Percentiles rank a stretch among this genome's conserved stretches.
phyloP scores from a whole-genome alignment of 2,888 invertebrate species.

The Cataglyphis cursor region DNA sequence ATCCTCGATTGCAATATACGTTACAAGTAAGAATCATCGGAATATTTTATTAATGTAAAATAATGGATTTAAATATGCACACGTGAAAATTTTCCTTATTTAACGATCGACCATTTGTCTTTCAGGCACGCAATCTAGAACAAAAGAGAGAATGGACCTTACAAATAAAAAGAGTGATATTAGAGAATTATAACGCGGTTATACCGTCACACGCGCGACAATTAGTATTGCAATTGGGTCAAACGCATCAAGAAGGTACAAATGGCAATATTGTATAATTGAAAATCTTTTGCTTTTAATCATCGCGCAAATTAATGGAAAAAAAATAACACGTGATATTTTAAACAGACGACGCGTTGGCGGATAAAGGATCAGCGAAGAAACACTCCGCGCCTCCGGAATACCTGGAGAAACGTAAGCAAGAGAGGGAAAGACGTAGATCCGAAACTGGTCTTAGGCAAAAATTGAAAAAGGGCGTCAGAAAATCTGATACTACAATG shows the following conservation, averaged over 20 bases:
- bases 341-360: conserved; percentile 89
- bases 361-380: conserved; percentile 90
- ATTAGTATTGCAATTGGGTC: conserved; percentile 95
- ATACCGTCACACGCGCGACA: conserved; percentile 98
- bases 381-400: conserved; percentile 94
- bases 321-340: conserved; percentile 6
- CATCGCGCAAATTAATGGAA: background rate
- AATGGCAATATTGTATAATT: background rate
- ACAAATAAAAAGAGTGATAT: conserved; percentile 94
- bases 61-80: background rate
- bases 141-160: conserved; percentile 95
- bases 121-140: conserved; percentile 92
- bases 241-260: conserved; percentile 91
- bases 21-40: conserved; percentile 88
- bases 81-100: background rate
- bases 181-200: conserved; percentile 97
- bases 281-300: background rate
- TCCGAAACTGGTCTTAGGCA: conserved; percentile 89
- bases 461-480: conserved; percentile 88
- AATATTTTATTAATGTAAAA: background rate
- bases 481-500: conserved; percentile 86
- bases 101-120: background rate
- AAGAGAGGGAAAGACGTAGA: conserved; percentile 90
- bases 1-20: conserved; percentile 96
- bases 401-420: conserved; percentile 94